Evolutionary conservation across 2,888 invertebrate genomes (phyloP).

Genomic region (Dasysyrphus tricinctus): DNA sequence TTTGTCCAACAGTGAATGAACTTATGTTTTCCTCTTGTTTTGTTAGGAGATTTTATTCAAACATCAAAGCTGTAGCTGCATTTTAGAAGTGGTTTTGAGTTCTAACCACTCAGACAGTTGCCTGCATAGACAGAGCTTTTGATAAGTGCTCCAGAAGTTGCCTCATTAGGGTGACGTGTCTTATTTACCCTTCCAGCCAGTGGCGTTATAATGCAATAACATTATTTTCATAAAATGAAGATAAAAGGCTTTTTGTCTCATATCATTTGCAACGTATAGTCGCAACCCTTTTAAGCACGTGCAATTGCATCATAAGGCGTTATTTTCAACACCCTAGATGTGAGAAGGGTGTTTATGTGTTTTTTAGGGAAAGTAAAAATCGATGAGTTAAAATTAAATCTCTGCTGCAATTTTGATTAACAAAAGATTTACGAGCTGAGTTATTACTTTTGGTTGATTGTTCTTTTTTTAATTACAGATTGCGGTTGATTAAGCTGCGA

Average conservation of each 20-base stretch:
- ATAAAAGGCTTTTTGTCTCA: conserved; percentile 39
- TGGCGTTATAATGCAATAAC: conserved; percentile 45
- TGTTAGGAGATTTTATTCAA: background rate
- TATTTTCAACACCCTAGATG: conserved; percentile 23
- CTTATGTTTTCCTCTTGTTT: conserved; percentile 32
- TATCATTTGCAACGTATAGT: background rate
- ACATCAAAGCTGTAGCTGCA: conserved; percentile 54
- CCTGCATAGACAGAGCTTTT: background rate
- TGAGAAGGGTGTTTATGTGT: background rate
- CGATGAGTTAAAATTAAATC: conserved; percentile 19
- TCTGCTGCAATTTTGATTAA: conserved; percentile 2
- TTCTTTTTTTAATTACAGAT: conserved; percentile 6
- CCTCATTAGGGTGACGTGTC: conserved; percentile 31
- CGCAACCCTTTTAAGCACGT: conserved; percentile 21
- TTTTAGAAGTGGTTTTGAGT: conserved; percentile 34
- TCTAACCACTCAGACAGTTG: conserved; percentile 43
- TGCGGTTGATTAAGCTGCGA: background rate
- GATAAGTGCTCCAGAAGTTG: conserved; percentile 21
- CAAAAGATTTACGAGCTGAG: background rate
- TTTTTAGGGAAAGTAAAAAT: conserved; percentile 11
- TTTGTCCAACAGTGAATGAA: conserved; percentile 40
- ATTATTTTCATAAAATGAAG: conserved; percentile 19
- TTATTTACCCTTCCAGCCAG: conserved; percentile 27
- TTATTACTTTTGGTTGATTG: conserved; percentile 19
- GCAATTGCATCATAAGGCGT: conserved; percentile 15